These are phyloP conservation scores for Phania funesta DNA, from an alignment of 2,888 invertebrate genomes.

Conservation along the genomic window DNA sequence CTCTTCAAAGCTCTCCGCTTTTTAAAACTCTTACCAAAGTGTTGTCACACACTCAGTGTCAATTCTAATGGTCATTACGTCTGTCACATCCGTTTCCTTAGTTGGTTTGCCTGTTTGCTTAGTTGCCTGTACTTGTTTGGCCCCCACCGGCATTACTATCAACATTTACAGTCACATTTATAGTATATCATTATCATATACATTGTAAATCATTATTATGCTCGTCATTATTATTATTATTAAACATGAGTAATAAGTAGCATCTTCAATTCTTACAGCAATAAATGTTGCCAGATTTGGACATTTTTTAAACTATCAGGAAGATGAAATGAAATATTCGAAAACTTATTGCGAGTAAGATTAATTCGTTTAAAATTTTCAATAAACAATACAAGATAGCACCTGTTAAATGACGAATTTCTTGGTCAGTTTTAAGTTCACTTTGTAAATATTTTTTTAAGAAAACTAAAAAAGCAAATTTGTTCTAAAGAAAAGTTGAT, in stretches of 20 bases:
- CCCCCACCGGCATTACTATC: not conserved
- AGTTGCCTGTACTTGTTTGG: not conserved
- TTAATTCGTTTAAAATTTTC: no score
- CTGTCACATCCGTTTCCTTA: slow-evolving; percentile 65
- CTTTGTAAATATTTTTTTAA: no score
- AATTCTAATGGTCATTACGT: slow-evolving; percentile 67
- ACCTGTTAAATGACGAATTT: no score
- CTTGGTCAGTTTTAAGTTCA: no score
- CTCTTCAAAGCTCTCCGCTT: not conserved
- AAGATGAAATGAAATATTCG: no score
- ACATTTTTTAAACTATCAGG: not conserved
- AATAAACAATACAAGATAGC: no score
- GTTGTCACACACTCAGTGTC: slow-evolving; percentile 64
- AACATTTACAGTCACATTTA: not conserved
- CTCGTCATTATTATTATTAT: slow-evolving; percentile 51
- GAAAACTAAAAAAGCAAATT: no score
- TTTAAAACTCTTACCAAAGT: slow-evolving; percentile 26
- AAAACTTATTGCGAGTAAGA: no score
- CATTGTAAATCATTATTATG: slow-evolving; percentile 55
- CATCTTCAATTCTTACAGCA: not conserved
- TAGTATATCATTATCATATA: slow-evolving; percentile 53
- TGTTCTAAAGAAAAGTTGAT: no score
- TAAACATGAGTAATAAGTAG: slow-evolving; percentile 34
- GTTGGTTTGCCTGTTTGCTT: slow-evolving; percentile 27
- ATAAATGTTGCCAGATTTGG: slow-evolving; percentile 14